Conservation (phyloP, 1,140 invertebrate species). For the Drosophila tsacasi region DNA sequence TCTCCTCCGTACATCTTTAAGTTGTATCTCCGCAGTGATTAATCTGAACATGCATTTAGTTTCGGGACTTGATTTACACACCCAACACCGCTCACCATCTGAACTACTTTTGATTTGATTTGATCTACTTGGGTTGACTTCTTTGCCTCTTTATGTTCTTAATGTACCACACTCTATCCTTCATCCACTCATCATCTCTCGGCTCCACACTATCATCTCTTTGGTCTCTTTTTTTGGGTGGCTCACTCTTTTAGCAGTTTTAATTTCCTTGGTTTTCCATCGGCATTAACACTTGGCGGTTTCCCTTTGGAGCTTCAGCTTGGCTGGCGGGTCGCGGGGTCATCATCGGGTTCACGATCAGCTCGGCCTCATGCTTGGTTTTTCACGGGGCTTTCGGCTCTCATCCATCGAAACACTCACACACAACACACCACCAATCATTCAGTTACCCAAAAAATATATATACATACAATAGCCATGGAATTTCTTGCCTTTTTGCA, state of each 20-base stretch:
- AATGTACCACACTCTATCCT: constrained; percentile 49
- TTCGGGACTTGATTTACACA: constrained; percentile 65
- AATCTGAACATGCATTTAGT: constrained; percentile 63
- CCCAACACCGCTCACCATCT: constrained; percentile 28
- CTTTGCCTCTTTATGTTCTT: constrained; percentile 59
- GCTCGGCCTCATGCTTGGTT: constrained; percentile 41
- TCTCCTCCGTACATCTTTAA: constrained; percentile 62
- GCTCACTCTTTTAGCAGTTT: constrained; percentile 30
- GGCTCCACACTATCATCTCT: constrained; percentile 21
- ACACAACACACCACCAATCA: constrained; percentile 43
- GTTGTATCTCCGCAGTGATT: constrained; percentile 70
- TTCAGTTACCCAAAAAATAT: constrained; percentile 70
- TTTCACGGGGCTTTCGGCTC: constrained; percentile 45
- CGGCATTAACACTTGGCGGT: constrained; percentile 40
- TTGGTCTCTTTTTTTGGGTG: constrained; percentile 19
- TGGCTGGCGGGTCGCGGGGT: constrained; percentile 24
- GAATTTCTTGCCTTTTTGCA: constrained; percentile 90
- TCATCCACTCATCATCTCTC: constrained; percentile 9
- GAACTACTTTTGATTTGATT: constrained; percentile 46
- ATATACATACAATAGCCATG: constrained; percentile 84
- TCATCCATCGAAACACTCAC: constrained; percentile 39
- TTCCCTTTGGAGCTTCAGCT: constrained; percentile 23
- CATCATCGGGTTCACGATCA: constrained; percentile 29
- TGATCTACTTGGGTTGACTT: constrained; percentile 39
- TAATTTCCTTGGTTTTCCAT: constrained; percentile 30